Evolutionary conservation across 2,888 invertebrate species (phyloP), one percentile per base, ranked within the genome.

Genomic region (Rhagonycha lutea): DNA sequence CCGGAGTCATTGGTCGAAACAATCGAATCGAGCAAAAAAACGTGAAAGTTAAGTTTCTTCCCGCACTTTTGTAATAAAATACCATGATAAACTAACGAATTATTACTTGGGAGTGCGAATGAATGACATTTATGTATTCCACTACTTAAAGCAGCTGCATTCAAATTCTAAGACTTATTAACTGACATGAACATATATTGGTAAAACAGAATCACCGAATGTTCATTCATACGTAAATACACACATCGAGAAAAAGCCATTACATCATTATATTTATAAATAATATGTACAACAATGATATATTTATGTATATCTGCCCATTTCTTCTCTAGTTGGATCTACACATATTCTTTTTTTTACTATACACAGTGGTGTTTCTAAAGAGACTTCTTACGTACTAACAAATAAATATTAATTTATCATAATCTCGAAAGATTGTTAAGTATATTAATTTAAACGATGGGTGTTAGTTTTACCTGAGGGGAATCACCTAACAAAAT

Each of bases 181-280:
- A 74, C 72, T 72, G 75, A 75, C 74, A 76, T 63, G 77, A 77
- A 77, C 77, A 74, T 32, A 77, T 72, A 77, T 77, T 77, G 74
- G 74, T 69, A 77, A 77, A 77, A 74, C 72, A 72, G 68, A 70
- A 74, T 77, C 74, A 74, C 77, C 68, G 73, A 73, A 72, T 77
- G 73, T 74, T 72, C 80, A 78, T 79, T 74, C 78, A 80, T 77
- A 80, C 75, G 77, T 77, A 72, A 69, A 75, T 77, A 79, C 80
- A 78, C 79, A 80, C 80, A 80, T 79, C 76, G 76, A 80, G 78
- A 80, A 77, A 79, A 80, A 80, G 80, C 80, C 79, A 75, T 78
- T 79, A 80, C 78, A 76, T 72, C 72, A 74, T 70, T 69, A 72
- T 76, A 74, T 77, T 77, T 77, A 74, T 74, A 78, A 78, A 75